Percentiles rank a stretch among this genome's conserved stretches.
Evolutionary conservation across 2,888 invertebrate genomes (phyloP).

Genomic region (Anarsia innoxiella): DNA sequence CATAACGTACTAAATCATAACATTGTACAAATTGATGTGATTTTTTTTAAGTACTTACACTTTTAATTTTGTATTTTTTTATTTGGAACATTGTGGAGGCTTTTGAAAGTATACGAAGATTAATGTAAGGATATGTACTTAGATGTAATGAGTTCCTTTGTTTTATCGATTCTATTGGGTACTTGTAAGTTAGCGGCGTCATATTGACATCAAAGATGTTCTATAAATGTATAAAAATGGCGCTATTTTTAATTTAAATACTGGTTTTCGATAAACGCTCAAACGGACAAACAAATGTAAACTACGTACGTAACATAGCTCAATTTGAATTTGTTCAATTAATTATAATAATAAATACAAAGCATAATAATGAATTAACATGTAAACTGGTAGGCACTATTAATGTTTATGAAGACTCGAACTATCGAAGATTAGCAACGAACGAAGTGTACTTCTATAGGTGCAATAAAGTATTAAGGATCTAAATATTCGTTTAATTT

Average conservation of each 20-base stretch:
- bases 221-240: constrained; percentile 17
- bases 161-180: constrained; percentile 40
- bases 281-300: no score
- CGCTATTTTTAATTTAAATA: neutral
- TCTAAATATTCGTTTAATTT: constrained; percentile 15
- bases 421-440: constrained; percentile 59
- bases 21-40: constrained; percentile 53
- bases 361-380: constrained; percentile 30
- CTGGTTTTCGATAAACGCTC: neutral
- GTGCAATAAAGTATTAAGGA: constrained; percentile 69
- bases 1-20: constrained; percentile 14
- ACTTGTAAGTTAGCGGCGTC: constrained; percentile 33
- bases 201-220: constrained; percentile 32
- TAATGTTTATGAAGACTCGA: constrained; percentile 26
- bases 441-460: constrained; percentile 71
- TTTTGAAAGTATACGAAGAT: constrained; percentile 70
- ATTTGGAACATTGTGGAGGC: constrained; percentile 67
- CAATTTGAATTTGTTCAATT: no score
- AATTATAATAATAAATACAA: no score
- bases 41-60: constrained; percentile 43
- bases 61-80: constrained; percentile 43
- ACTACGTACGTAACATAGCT: no score
- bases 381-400: constrained; percentile 16
- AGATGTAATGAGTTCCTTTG: constrained; percentile 68
- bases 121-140: constrained; percentile 69